A percentile compares a stretch with the other conserved stretches of the same genome.
These are phyloP conservation scores for Cheilosia urbana DNA, from an alignment of 2,888 invertebrate genomes.

Conservation along the genomic window DNA sequence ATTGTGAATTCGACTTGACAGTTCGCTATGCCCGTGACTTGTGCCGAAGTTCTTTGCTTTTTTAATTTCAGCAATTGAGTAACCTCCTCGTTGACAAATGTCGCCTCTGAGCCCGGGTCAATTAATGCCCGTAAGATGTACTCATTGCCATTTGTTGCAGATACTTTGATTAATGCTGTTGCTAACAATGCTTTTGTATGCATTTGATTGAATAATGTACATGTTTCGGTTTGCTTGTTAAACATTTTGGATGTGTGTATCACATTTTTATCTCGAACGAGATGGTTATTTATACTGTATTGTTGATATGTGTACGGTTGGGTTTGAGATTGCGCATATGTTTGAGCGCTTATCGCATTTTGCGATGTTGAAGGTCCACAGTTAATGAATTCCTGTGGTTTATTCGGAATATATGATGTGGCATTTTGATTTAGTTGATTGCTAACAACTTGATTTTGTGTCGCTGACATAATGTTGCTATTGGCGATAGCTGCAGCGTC, in stretches of 20 bases:
- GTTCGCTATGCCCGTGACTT: not conserved
- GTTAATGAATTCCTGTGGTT: too few relatives aligned
- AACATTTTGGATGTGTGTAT: not conserved
- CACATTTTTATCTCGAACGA: not conserved
- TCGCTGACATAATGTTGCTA: too few relatives aligned
- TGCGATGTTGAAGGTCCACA: too few relatives aligned
- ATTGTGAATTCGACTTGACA: too few relatives aligned
- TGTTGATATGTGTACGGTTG: not conserved
- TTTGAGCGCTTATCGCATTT: too few relatives aligned
- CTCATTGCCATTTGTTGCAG: not conserved
- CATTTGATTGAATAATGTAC: not conserved
- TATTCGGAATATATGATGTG: too few relatives aligned
- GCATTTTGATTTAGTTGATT: too few relatives aligned
- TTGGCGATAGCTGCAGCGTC: too few relatives aligned
- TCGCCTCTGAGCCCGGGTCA: slow-evolving; percentile 10
- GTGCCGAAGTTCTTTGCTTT: not conserved
- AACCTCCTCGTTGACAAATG: not conserved
- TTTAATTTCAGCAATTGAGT: not conserved
- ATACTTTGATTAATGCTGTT: slow-evolving; percentile 1
- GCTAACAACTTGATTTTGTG: too few relatives aligned
- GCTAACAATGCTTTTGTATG: slow-evolving; percentile 10
- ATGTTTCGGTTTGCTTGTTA: not conserved
- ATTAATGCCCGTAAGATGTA: not conserved
- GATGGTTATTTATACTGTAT: not conserved
- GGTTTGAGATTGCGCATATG: not conserved